Evolutionary conservation across 2,888 invertebrate species (phyloP).

Genomic region (Pyralis farinalis): DNA sequence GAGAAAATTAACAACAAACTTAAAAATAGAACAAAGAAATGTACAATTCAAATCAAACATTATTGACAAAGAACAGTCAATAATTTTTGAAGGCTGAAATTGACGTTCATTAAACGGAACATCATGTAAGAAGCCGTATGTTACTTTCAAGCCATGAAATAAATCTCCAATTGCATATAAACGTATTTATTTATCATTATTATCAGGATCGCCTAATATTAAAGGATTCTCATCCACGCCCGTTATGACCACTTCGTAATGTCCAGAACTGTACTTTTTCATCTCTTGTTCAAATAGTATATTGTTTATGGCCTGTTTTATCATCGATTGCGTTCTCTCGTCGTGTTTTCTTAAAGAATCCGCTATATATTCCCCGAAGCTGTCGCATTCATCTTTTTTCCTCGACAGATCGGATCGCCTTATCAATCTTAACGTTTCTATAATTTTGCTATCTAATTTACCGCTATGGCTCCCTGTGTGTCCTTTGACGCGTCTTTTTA

Average conservation of each 20-base stretch:
- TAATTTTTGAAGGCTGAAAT: no score
- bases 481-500: conserved; percentile 17
- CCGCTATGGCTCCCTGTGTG: conserved; percentile 11
- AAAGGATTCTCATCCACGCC: conserved; percentile 54
- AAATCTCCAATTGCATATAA: no score
- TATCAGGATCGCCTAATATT: conserved; percentile 34
- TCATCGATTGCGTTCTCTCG: conserved; percentile 64
- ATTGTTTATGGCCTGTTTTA: conserved; percentile 71
- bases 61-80: no score
- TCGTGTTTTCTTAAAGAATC: conserved; percentile 66
- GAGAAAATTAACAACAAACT: no score
- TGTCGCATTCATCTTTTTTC: conserved; percentile 68
- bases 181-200: conserved; percentile 11
- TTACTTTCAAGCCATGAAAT: no score
- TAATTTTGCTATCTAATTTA: conserved; percentile 34
- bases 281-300: conserved; percentile 71
- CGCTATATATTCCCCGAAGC: conserved; percentile 70
- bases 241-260: conserved; percentile 44
- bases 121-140: no score
- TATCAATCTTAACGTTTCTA: conserved; percentile 41
- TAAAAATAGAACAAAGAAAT: no score
- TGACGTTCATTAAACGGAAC: no score
- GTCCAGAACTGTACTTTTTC: conserved; percentile 54
- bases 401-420: conserved; percentile 40
- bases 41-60: no score